Conservation (phyloP, 2,888 invertebrate genomes). For the Noctua janthina region DNA sequence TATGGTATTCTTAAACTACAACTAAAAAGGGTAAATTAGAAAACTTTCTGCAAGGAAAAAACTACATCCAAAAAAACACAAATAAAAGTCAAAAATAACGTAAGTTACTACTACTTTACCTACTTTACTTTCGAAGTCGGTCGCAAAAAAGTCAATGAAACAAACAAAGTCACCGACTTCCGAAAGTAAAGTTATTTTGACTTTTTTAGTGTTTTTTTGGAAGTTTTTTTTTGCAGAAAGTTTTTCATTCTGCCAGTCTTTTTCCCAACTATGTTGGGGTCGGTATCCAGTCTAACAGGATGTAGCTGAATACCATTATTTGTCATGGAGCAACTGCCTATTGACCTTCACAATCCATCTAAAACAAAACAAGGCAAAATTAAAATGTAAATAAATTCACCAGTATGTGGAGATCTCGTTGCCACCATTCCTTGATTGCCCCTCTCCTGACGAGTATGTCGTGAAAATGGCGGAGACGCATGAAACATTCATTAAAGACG, state of each 20-base stretch:
- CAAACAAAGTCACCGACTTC: no score
- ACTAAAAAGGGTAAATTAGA: no score
- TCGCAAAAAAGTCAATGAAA: no score
- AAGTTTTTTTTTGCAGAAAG: no score
- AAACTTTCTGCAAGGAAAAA: no score
- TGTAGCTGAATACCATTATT: not conserved
- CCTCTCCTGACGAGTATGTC: slow-evolving; percentile 55
- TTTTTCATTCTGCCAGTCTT: not conserved
- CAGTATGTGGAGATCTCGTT: slow-evolving; percentile 20
- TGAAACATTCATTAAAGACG: slow-evolving; percentile 79
- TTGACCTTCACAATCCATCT: not conserved
- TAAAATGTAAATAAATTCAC: slow-evolving; percentile 48
- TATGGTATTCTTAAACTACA: no score
- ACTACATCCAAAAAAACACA: no score
- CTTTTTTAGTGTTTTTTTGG: no score
- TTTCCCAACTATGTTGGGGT: not conserved
- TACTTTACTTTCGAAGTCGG: no score
- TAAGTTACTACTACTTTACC: no score
- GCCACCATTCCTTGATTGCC: slow-evolving; percentile 51
- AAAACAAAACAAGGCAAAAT: slow-evolving; percentile 22
- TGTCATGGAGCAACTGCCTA: not conserved
- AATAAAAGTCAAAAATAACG: no score
- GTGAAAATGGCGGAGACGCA: slow-evolving; percentile 71
- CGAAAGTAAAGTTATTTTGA: no score
- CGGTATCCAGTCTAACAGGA: not conserved